Evolutionary conservation across 2,888 invertebrate genomes (phyloP).

Genomic region (Griposia aprilina): DNA sequence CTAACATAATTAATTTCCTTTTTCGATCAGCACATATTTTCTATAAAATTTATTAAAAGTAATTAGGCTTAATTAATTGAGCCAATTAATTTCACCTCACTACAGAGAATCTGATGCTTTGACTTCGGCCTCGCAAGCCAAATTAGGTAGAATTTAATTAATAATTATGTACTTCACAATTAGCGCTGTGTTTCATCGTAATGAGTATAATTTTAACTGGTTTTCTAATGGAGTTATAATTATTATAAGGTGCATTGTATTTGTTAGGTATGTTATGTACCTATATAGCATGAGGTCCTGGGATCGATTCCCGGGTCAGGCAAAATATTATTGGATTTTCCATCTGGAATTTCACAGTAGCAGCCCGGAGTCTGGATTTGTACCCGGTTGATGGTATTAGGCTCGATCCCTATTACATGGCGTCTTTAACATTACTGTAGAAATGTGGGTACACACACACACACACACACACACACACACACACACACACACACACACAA

Average conservation of each 20-base stretch:
- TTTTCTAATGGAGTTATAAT: constrained; percentile 32
- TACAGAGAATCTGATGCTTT: constrained; percentile 22
- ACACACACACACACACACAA: no score
- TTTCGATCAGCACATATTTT: constrained; percentile 9
- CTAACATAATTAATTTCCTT: background rate
- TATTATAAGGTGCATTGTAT: background rate
- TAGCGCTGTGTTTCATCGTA: constrained; percentile 23
- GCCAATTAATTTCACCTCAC: constrained; percentile 28
- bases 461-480: no score
- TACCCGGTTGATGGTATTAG: background rate
- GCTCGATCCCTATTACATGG: background rate
- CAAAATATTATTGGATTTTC: background rate
- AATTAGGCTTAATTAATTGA: constrained; percentile 30
- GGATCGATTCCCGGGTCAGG: background rate
- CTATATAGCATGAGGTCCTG: no score
- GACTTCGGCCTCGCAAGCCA: constrained; percentile 4
- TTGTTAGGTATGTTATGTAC: no score
- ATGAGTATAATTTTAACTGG: constrained; percentile 7
- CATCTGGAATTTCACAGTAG: background rate
- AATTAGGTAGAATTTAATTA: constrained; percentile 36
- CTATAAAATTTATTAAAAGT: constrained; percentile 19
- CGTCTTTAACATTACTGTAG: background rate
- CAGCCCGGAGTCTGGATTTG: background rate
- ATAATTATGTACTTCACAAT: constrained; percentile 35
- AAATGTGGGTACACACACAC: no score